Conservation (phyloP, 2,113 vertebrate species). For the Marcusenius ussheri region DNA sequence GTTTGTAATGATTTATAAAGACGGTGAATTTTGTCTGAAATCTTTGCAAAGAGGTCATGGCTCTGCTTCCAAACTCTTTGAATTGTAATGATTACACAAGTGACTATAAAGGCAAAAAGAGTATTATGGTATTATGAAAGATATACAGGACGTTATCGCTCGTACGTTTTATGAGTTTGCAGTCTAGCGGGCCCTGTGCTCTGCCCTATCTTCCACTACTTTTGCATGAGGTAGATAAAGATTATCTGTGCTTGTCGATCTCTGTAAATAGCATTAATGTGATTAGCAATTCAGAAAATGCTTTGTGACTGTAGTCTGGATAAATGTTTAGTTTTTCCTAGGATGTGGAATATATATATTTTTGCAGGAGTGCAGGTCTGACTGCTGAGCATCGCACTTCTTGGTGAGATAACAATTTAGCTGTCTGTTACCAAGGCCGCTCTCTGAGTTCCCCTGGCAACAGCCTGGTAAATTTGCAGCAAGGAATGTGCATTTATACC, state of each 20-base stretch:
- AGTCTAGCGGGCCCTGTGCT: background rate
- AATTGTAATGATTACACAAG: background rate
- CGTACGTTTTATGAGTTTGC: background rate
- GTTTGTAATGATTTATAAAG: background rate
- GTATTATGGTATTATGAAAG: background rate
- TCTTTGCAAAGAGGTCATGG: background rate
- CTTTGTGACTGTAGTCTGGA: conserved; percentile 47
- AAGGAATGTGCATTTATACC: conserved; percentile 73
- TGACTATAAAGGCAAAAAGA: background rate
- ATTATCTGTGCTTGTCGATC: conserved; percentile 27
- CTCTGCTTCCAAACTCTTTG: background rate
- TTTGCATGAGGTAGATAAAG: conserved; percentile 24
- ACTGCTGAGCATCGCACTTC: conserved; percentile 49
- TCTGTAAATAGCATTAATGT: conserved; percentile 51
- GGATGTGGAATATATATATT: conserved; percentile 26
- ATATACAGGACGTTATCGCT: background rate
- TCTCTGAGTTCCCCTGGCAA: conserved; percentile 64
- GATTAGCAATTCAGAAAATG: conserved; percentile 51
- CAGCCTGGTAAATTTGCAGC: conserved; percentile 74
- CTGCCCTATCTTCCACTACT: background rate
- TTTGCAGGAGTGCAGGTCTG: conserved; percentile 28
- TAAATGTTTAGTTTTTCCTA: conserved; percentile 46
- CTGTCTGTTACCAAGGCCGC: conserved; percentile 72
- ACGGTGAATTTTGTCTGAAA: background rate
- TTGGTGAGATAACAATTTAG: conserved; percentile 64